Base-by-base conservation (phyloP, 2,888 invertebrate genomes). In the Drosophila mayaguana region DNA sequence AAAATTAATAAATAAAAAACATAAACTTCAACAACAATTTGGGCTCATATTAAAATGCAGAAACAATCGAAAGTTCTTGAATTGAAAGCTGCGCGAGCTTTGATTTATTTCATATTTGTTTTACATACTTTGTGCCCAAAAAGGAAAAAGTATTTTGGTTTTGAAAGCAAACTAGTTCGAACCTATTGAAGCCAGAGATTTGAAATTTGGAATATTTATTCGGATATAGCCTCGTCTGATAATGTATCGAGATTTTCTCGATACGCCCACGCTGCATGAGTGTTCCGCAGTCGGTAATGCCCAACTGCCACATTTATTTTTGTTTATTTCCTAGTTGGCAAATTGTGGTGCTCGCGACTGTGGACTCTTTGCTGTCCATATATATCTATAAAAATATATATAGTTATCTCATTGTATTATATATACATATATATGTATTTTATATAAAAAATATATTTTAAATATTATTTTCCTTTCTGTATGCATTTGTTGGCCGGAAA, bases 401-500 rank as follows among this genome's bases (percentile, higher is more conserved):
- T 64, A 60, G 16, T 53, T 63, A 61, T 67, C 54, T 60, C 43
- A 46, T 46, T 36, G 48, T 61, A 36, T 67, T 43, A 28, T 28
- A 51, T 20, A 18, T 59, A 36, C 36, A 22, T 25, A 38, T 28
- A 22, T 57, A 55, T 64, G 64, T 72, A 25, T 75, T 57, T 64
- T n/a, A n/a, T n/a, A n/a, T n/a, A n/a, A n/a, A n/a, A n/a, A n/a
- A 60, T 62, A 68, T 65, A 56, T 64, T 16, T 65, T 63, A 54
- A 51, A 51, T 45, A 64, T 62, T 36, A 65, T 50, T 75, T 81
- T 74, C 76, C 70, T 75, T 69, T 65, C 56, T 73, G 56, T 76
- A 55, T 66, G 43, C 61, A 55, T 67, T 78, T 78, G 71, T 73
- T 85, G 87, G 88, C 88, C 91, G 89, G 91, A 91, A 91, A 90